Evolutionary conservation across 2,888 invertebrate species (phyloP).

Genomic region (Capitulum mitella): DNA sequence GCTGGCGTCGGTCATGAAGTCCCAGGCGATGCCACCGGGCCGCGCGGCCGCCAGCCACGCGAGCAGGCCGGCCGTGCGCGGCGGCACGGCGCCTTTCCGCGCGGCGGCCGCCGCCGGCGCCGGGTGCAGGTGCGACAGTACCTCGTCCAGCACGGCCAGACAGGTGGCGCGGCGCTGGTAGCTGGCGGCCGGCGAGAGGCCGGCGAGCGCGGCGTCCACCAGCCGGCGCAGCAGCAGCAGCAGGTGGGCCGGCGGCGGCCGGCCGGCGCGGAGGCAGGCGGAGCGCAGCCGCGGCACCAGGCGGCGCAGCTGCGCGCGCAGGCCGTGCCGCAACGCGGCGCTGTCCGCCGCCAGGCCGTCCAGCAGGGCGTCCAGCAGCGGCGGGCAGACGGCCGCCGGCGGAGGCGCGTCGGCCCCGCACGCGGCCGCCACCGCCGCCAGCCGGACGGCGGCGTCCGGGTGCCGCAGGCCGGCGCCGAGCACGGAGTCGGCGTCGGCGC

Average conservation of each 20-base stretch:
- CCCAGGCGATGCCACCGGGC: background rate
- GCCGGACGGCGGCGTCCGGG: background rate
- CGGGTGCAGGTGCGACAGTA: background rate
- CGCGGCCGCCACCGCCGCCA: background rate
- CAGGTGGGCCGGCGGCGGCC: background rate
- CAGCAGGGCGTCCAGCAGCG: background rate
- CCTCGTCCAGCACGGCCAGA: constrained; percentile 19
- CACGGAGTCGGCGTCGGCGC: background rate
- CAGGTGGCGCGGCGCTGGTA: constrained; percentile 24
- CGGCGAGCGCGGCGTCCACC: background rate
- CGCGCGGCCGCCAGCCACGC: background rate
- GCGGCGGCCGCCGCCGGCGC: background rate
- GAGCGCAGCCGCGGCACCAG: background rate
- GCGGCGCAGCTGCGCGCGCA: background rate
- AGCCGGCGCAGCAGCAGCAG: background rate
- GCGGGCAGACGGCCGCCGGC: background rate
- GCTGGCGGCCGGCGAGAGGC: constrained; percentile 18
- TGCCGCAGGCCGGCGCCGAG: background rate
- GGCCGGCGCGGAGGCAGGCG: background rate
- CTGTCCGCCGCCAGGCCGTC: background rate
- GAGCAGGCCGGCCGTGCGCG: background rate
- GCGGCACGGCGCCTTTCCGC: background rate
- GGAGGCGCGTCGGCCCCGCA: background rate
- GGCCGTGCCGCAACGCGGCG: background rate
- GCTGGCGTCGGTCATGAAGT: background rate